Evolutionary conservation across 2,113 vertebrate species (phyloP).

Genomic region (Dermatemys mawii): DNA sequence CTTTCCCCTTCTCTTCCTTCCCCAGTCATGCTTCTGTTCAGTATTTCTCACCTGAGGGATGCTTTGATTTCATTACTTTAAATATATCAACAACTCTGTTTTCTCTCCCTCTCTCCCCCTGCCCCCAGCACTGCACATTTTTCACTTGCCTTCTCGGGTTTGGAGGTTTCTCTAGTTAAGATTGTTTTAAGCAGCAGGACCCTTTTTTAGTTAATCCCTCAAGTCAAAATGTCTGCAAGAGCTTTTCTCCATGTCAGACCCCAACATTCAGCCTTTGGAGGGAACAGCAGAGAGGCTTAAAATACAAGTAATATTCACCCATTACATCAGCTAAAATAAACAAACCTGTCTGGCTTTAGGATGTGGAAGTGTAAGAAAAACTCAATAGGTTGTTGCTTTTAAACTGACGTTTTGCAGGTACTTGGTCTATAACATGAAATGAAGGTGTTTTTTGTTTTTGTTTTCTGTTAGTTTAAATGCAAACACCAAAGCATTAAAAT

Average conservation of each 20-base stretch:
- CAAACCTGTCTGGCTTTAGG: background rate
- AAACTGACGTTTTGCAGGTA: background rate
- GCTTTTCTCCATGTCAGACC: background rate
- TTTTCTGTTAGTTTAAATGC: background rate
- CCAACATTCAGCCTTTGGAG: background rate
- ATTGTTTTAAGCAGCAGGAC: background rate
- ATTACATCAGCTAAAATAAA: constrained; percentile 20
- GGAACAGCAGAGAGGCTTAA: constrained; percentile 4
- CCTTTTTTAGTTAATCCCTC: constrained; percentile 17
- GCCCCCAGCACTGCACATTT: background rate
- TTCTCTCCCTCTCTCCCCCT: background rate
- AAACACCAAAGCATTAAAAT: background rate
- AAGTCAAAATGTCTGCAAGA: constrained; percentile 30
- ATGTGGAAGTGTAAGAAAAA: background rate
- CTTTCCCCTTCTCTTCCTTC: background rate
- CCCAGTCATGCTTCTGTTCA: background rate
- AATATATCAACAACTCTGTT: background rate
- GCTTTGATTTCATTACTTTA: background rate
- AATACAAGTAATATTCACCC: constrained; percentile 41
- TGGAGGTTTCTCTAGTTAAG: background rate
- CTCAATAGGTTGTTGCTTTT: background rate
- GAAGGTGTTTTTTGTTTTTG: background rate
- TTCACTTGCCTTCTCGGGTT: background rate
- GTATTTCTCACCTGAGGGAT: accelerated
- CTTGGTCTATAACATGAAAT: background rate